Evolutionary conservation across 2,797 vertebrate genomes (phyloP).

Genomic region (Limosa lapponica): DNA sequence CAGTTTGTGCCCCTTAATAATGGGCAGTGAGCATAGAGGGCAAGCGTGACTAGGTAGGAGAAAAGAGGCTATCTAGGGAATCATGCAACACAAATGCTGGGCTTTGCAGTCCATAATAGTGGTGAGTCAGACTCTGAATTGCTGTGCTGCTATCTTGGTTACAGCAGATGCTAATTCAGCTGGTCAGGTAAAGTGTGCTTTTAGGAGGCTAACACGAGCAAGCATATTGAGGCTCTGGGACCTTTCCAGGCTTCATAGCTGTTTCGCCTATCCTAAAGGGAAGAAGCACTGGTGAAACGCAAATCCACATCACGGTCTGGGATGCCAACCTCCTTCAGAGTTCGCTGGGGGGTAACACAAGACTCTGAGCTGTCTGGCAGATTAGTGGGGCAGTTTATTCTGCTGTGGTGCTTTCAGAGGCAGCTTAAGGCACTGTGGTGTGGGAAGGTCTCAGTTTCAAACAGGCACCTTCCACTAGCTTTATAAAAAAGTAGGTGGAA

Average conservation of each 20-base stretch:
- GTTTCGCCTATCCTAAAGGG: background rate
- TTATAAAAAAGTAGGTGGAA: background rate
- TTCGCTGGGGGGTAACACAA: background rate
- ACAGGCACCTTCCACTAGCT: background rate
- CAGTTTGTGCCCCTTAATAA: background rate
- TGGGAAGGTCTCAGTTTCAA: background rate
- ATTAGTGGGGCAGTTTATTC: background rate
- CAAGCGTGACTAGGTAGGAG: background rate
- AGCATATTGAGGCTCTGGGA: conserved; percentile 15
- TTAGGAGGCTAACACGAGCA: background rate
- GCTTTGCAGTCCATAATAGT: background rate
- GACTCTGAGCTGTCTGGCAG: background rate
- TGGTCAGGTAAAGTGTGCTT: conserved; percentile 50
- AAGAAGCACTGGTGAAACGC: background rate
- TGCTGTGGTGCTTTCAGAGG: background rate
- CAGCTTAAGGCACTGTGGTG: background rate
- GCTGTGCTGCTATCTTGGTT: conserved; percentile 32
- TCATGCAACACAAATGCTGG: background rate
- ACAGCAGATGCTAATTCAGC: conserved; percentile 44
- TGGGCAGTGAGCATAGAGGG: background rate
- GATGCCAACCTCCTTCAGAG: background rate
- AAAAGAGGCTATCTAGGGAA: background rate
- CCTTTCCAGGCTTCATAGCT: background rate
- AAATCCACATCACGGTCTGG: background rate
- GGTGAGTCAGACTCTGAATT: background rate